Evolutionary conservation across 2,797 vertebrate genomes (phyloP).

Genomic region (Varecia variegata): DNA sequence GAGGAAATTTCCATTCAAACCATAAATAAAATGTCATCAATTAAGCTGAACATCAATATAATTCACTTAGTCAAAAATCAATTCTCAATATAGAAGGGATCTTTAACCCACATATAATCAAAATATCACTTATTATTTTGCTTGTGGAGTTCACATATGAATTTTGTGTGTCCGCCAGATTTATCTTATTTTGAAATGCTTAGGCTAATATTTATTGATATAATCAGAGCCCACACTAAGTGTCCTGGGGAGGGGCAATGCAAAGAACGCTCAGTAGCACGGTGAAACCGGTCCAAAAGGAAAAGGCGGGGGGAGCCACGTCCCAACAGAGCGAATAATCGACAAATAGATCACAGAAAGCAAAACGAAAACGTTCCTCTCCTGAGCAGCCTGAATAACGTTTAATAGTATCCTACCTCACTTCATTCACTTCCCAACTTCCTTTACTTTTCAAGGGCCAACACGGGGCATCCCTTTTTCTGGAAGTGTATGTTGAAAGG

Average conservation of each 20-base stretch:
- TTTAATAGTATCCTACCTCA: constrained; percentile 30
- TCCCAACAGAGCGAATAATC: neutral
- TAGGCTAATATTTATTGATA: constrained; percentile 34
- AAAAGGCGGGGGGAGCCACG: neutral
- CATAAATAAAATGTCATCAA: constrained; percentile 67
- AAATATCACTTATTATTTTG: constrained; percentile 34
- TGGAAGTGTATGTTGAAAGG: constrained; percentile 5
- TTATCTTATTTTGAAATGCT: constrained; percentile 60
- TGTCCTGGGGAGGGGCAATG: constrained; percentile 57
- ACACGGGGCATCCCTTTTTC: constrained; percentile 21
- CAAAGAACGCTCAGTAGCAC: neutral
- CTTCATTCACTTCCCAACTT: constrained; percentile 68
- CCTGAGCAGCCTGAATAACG: neutral
- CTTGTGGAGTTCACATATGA: constrained; percentile 20
- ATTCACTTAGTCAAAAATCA: constrained; percentile 28
- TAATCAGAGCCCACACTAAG: constrained; percentile 45
- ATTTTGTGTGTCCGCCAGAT: neutral
- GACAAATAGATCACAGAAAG: neutral
- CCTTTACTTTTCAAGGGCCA: constrained; percentile 59
- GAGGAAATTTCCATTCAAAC: constrained; percentile 79
- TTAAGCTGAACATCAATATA: constrained; percentile 19
- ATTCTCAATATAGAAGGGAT: constrained; percentile 31
- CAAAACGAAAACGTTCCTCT: constrained; percentile 9
- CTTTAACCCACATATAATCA: neutral
- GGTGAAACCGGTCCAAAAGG: constrained; percentile 31